Percentiles rank a stretch among this genome's conserved stretches.
Conservation (phyloP, 2,797 vertebrate genomes). For the Ctenochaetus hawaiiensis region DNA sequence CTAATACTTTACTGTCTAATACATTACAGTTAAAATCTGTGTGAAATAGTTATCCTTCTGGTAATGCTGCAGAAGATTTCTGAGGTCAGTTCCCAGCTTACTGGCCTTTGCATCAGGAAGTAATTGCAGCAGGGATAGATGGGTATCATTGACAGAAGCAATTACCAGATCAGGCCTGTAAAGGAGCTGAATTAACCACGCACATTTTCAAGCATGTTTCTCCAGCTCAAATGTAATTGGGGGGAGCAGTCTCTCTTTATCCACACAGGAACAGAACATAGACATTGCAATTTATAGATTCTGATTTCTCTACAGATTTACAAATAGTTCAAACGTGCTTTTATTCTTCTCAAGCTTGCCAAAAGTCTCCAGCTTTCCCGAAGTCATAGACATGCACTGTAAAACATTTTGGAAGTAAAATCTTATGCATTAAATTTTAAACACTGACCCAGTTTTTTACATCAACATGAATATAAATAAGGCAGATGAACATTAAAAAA, state of each 20-base stretch:
- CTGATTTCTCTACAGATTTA: slow-evolving; percentile 13
- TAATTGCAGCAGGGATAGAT: slow-evolving; percentile 80
- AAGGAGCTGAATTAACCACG: slow-evolving; percentile 63
- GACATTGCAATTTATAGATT: slow-evolving; percentile 4
- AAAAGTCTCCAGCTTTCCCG: slow-evolving; percentile 25
- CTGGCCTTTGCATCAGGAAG: slow-evolving; percentile 73
- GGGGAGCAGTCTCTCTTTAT: slow-evolving; percentile 40
- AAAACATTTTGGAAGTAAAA: slow-evolving; percentile 57
- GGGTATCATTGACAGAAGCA: slow-evolving; percentile 75
- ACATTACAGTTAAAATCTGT: slow-evolving; percentile 60
- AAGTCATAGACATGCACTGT: slow-evolving; percentile 13
- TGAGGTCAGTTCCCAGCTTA: slow-evolving; percentile 68
- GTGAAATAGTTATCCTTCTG: slow-evolving; percentile 70
- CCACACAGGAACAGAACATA: slow-evolving; percentile 29
- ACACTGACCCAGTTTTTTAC: slow-evolving; percentile 73
- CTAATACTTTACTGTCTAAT: slow-evolving; percentile 45
- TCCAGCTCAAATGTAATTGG: slow-evolving; percentile 40
- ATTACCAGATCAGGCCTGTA: slow-evolving; percentile 69
- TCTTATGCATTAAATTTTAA: slow-evolving; percentile 78
- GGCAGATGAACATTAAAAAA: slow-evolving; percentile 47
- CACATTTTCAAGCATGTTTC: slow-evolving; percentile 58
- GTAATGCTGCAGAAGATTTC: slow-evolving; percentile 59
- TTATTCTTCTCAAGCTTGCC: background rate
- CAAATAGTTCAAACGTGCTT: slow-evolving; percentile 20
- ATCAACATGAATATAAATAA: slow-evolving; percentile 59